Base-by-base conservation (phyloP, 2,888 invertebrate genomes). In the Phoronis australis region DNA sequence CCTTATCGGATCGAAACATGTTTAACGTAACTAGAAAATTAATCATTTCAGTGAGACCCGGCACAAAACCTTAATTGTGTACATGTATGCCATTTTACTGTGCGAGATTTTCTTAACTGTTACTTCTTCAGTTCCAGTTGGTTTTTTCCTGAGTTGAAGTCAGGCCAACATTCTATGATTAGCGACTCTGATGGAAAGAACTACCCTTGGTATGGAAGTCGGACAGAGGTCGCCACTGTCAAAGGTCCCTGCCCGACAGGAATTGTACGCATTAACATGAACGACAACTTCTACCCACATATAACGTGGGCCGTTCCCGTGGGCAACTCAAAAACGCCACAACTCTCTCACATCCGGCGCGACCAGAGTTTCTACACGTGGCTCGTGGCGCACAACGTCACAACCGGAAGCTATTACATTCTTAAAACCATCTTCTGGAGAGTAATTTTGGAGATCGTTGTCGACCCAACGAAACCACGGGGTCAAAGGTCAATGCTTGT, bases 211-310 rank as follows among this genome's bases (percentile, higher is more conserved):
- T 76, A 75, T 52, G 75, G 76, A 4, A 71, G 69, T 25, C 57
- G 68, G 2, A 68, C 71, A 37, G 75, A 75, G 58, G 69, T 74
- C 2, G 66, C 64, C 18, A 64, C 71, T 9, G 63, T 75, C 45
- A 62, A 66, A 41, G 74, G 74, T 4, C 73, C 74, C 1, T 66
- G 68, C 37, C 61, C 64, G 21, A 61, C 61, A 54, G 64, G 62
- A 44, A 68, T 68, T 48, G 62, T 72, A 22, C 69, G 64, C 2
- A 64, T 77, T 22, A 65, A 65, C 46, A 75, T 76, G 75, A 74
- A 73, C 55, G 76, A 76, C 59, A 76, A 76, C 60, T 76, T 77
- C 62, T 76, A 75, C 56, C 76, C 76, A 4, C 73, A 75, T 48
- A 71, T 74, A 24, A 74, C 75, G 3, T 75, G 75, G 75, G 60